Percentiles rank a stretch among this genome's conserved stretches.
Evolutionary conservation across 2,113 vertebrate species (phyloP).

Genomic region (Chinchilla lanigera): DNA sequence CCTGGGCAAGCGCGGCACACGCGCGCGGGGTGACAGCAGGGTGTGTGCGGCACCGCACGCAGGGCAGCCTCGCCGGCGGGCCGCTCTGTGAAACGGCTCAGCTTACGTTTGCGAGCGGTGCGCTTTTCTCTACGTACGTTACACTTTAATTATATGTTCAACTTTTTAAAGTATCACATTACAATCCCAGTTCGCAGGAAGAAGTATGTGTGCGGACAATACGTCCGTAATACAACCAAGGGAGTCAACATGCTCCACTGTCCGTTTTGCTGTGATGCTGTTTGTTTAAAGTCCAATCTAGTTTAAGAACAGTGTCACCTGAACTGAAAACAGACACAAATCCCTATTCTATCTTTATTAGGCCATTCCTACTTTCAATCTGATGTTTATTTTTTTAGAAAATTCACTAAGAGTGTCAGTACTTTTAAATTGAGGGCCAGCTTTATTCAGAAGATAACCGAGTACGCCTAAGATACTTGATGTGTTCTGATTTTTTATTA

Average conservation of each 20-base stretch:
- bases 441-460: neutral
- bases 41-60: too few relatives aligned
- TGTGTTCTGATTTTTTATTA: conserved; percentile 11
- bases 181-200: neutral
- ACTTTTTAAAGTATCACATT: neutral
- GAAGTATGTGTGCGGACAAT: neutral
- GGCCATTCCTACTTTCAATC: neutral
- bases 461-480: neutral
- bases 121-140: neutral
- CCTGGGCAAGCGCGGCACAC: neutral
- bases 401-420: neutral
- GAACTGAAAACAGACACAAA: neutral
- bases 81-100: neutral
- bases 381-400: neutral
- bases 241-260: neutral
- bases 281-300: neutral
- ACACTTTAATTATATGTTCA: neutral
- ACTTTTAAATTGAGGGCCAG: neutral
- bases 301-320: neutral
- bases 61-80: too few relatives aligned
- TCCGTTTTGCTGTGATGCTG: neutral
- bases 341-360: neutral
- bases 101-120: neutral
- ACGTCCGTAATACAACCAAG: neutral
- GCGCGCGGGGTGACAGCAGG: fast-evolving